These are phyloP conservation scores for Hyperoplus lanceolatus DNA, from an alignment of 2,797 vertebrate species.

Conservation along the genomic window DNA sequence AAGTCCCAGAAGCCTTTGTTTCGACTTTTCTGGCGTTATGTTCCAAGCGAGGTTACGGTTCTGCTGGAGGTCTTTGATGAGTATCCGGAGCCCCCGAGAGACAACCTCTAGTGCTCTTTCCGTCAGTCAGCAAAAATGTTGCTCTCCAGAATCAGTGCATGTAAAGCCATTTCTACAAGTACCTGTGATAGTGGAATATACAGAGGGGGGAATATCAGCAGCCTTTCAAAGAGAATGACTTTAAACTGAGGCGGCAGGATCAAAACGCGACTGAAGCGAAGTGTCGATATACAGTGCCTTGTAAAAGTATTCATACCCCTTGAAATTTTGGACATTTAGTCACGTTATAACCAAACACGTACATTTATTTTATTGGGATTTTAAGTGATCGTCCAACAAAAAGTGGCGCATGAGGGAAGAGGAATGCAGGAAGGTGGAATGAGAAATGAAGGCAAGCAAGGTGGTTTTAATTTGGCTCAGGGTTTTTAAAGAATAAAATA, in stretches of 20 bases:
- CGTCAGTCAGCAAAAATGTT: conserved; percentile 64
- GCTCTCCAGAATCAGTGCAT: conserved; percentile 38
- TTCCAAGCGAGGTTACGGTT: conserved; percentile 43
- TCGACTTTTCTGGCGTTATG: conserved; percentile 33
- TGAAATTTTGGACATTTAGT: no score
- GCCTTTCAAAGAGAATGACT: conserved; percentile 54
- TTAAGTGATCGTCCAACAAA: no score
- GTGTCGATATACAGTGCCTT: conserved; percentile 12
- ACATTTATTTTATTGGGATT: no score
- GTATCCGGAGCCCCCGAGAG: conserved; percentile 52
- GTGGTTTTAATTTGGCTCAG: no score
- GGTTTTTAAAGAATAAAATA: no score
- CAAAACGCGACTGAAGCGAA: conserved; percentile 48
- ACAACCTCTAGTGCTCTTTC: conserved; percentile 40
- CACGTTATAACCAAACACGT: no score
- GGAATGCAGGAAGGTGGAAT: no score
- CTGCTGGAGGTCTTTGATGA: conserved; percentile 74
- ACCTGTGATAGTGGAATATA: conserved; percentile 56
- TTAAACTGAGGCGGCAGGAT: conserved; percentile 67
- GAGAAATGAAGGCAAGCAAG: no score
- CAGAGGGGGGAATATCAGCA: conserved; percentile 25
- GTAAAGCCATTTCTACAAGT: conserved; percentile 34
- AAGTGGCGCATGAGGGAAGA: no score
- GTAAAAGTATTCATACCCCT: no score
- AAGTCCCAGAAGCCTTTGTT: conserved; percentile 54